Base-by-base conservation (phyloP, 2,113 vertebrate species). In the Phrynocephalus versicolor region DNA sequence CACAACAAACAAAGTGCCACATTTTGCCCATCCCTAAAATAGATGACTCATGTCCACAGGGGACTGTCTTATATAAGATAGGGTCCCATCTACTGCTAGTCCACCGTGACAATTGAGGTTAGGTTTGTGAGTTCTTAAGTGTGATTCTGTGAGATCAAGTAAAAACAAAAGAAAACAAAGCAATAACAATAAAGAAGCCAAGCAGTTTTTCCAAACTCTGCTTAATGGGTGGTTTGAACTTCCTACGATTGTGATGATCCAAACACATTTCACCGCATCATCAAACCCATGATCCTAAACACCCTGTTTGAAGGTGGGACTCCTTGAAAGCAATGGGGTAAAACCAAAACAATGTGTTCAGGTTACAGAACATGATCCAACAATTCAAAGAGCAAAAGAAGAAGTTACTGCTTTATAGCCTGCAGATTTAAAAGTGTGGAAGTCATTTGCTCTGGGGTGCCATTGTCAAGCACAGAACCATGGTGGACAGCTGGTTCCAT, bases 401-500 rank as follows among this genome's bases (percentile, higher is more conserved):
- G 81, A 71, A 72, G 30, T 19, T 78, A 21, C 67, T 39, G 39
- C 65, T 79, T 75, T 77, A 37, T 62, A 57, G 67, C 37, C 62
- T n/a, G 71, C 27, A 51, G 45, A 71, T 73, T 51, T 65, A 45
- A 64, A 71, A 25, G 45, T 79, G n/a, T 57, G 45, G 79, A 76
- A 55, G 35, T 18, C 33, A 27, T 82, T 79, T 73, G n/a, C 81
- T 82, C 81, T 83, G 57, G 74, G 57, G 81, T 79, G 67, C 81
- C 79, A 30, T 83, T 72, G 13, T 41, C 65, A 58, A 87, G 81
- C 81, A 83, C 3, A 55, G 67, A 64, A 73, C 33, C 69, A 84
- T 74, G 60, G 82, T 80, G 33, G 75, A 65, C 60, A 80, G 75
- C 86, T 88, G 76, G 58, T 67, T 83, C 75, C 69, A 16, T 79